Percentiles rank a stretch among this genome's conserved stretches.
Conservation (phyloP, 2,113 vertebrate genomes). For the Potamarius usumacintae region DNA sequence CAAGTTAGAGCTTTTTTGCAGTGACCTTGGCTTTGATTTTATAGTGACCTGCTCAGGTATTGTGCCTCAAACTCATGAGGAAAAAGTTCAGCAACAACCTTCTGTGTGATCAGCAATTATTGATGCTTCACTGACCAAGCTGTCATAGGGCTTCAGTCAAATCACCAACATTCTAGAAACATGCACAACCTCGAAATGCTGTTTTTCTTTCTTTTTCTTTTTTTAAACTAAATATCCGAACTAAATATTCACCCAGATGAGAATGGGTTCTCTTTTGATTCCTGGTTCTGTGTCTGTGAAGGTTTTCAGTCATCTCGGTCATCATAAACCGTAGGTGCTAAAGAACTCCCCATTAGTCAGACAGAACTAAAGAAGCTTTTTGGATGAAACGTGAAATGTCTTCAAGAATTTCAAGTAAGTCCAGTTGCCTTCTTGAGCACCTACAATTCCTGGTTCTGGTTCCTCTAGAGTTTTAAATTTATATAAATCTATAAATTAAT, state of each 20-base stretch:
- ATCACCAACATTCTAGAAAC: background rate
- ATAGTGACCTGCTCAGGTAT: background rate
- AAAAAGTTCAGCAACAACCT: background rate
- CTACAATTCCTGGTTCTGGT: too few relatives aligned
- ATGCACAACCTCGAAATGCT: background rate
- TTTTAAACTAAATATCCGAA: background rate
- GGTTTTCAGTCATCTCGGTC: too few relatives aligned
- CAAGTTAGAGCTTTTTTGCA: background rate
- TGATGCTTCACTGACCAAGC: background rate
- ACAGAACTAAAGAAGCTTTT: too few relatives aligned
- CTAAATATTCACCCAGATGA: background rate
- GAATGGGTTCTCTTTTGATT: background rate
- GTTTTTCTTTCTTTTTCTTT: background rate
- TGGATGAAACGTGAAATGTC: too few relatives aligned
- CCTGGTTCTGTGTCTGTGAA: too few relatives aligned
- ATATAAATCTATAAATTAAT: background rate
- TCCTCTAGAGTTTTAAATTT: background rate
- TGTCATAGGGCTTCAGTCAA: background rate
- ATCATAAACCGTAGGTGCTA: too few relatives aligned
- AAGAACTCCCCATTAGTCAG: too few relatives aligned
- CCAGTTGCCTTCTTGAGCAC: too few relatives aligned
- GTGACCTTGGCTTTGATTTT: constrained; percentile 6
- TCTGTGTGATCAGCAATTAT: background rate
- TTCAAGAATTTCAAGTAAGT: too few relatives aligned
- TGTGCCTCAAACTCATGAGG: background rate